Conservation (phyloP, 2,113 vertebrate species). For the Sebastes fasciatus region DNA sequence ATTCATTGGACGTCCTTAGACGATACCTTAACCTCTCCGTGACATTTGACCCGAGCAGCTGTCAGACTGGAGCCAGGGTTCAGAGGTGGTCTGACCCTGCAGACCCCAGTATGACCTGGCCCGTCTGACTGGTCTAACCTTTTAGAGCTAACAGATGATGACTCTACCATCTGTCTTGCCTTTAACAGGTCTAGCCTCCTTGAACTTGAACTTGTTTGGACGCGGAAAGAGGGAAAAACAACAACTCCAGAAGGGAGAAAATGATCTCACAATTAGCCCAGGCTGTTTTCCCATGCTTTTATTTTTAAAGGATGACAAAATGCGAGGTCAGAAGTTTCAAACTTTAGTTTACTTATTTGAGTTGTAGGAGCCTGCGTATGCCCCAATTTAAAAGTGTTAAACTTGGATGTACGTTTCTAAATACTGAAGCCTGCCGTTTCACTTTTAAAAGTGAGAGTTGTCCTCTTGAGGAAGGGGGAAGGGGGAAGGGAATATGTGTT, state of each 20-base stretch:
- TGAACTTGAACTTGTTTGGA: slow-evolving; percentile 81
- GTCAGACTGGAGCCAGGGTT: slow-evolving; percentile 73
- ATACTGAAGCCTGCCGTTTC: slow-evolving; percentile 23
- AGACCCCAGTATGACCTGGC: slow-evolving; percentile 66
- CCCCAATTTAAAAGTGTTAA: slow-evolving; percentile 22
- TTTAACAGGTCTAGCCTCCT: slow-evolving; percentile 67
- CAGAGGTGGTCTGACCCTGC: slow-evolving; percentile 66
- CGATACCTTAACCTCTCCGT: slow-evolving; percentile 53
- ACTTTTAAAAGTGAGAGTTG: slow-evolving; percentile 72
- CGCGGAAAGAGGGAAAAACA: slow-evolving; percentile 34
- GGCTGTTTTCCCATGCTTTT: slow-evolving; percentile 8
- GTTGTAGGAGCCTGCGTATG: not conserved
- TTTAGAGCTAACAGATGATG: slow-evolving; percentile 71
- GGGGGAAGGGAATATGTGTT: slow-evolving; percentile 73
- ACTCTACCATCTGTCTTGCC: slow-evolving; percentile 78
- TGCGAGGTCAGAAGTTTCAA: not conserved
- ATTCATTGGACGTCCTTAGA: slow-evolving; percentile 62
- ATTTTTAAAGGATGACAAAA: slow-evolving; percentile 26
- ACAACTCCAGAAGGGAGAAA: slow-evolving; percentile 17
- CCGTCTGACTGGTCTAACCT: slow-evolving; percentile 76
- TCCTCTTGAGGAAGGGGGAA: slow-evolving; percentile 55
- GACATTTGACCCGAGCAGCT: slow-evolving; percentile 77
- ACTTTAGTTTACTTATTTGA: slow-evolving; percentile 17
- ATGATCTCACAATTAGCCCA: not conserved
- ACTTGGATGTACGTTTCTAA: slow-evolving; percentile 26